Evolutionary conservation across 2,888 invertebrate species (phyloP).

Genomic region (Rotaria macrura): DNA sequence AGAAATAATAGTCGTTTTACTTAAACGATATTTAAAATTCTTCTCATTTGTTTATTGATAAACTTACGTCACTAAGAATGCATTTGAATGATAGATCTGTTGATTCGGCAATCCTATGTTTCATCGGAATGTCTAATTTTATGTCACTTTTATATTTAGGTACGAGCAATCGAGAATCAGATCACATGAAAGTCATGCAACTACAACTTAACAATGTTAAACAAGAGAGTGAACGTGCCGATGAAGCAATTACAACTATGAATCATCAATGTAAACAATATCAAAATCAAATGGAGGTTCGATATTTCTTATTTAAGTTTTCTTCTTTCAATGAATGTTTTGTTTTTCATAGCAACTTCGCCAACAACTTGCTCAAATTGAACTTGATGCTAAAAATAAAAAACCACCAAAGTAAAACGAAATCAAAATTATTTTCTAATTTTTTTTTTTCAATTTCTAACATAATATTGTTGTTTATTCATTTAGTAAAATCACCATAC

Average conservation of each 20-base stretch:
- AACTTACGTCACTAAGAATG: no score
- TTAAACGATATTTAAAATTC: no score
- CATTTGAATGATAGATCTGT: no score
- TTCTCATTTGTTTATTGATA: no score
- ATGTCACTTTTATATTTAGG: neutral
- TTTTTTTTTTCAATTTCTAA: no score
- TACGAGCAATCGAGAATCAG: neutral
- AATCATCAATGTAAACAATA: neutral
- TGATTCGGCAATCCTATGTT: no score
- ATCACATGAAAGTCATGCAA: neutral
- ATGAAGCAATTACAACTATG: neutral
- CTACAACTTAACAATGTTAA: neutral
- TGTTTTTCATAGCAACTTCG: neutral
- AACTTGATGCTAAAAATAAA: neutral
- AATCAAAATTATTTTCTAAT: no score
- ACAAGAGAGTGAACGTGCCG: neutral
- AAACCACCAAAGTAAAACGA: neutral
- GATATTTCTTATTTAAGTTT: neutral
- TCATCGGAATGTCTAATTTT: no score
- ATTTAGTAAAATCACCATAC: neutral
- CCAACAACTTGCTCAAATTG: neutral
- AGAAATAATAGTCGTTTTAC: no score
- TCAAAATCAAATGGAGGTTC: slow-evolving; percentile 14
- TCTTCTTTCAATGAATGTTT: no score
- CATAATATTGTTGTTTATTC: no score